A percentile compares a stretch with the other conserved stretches of the same genome.
phyloP scores from a whole-genome alignment of 1,140 invertebrate genomes.

The Ephestia elutella region DNA sequence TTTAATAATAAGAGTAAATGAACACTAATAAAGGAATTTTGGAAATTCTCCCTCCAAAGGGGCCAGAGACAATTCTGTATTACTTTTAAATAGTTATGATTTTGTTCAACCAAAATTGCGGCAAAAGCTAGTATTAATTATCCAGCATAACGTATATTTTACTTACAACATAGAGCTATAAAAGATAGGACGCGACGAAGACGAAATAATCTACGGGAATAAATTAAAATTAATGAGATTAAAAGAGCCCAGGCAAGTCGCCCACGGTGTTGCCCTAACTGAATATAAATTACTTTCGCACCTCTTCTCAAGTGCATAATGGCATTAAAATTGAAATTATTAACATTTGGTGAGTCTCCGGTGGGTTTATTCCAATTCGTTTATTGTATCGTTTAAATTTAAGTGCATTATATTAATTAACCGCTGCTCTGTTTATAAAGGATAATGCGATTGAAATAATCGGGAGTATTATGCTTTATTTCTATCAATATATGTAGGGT shows the following conservation, averaged over 20 bases:
- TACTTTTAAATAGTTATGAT: too few relatives aligned
- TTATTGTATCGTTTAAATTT: slow-evolving; percentile 5
- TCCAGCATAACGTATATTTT: background rate
- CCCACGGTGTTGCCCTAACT: slow-evolving; percentile 47
- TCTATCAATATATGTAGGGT: too few relatives aligned
- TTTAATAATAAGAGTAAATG: too few relatives aligned
- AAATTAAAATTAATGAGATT: slow-evolving; percentile 73
- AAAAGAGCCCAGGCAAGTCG: slow-evolving; percentile 52
- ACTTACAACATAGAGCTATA: slow-evolving; percentile 15
- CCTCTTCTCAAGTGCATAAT: slow-evolving; percentile 65
- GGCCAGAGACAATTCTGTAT: too few relatives aligned
- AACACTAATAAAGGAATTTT: too few relatives aligned
- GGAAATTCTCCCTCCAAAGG: too few relatives aligned
- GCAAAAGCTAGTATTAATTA: too few relatives aligned
- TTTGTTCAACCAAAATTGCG: too few relatives aligned
- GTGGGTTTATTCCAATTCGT: slow-evolving; percentile 11
- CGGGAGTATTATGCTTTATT: too few relatives aligned
- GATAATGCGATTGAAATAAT: too few relatives aligned
- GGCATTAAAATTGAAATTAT: slow-evolving; percentile 66
- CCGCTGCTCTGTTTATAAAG: background rate
- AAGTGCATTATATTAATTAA: background rate
- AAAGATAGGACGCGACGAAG: slow-evolving; percentile 50
- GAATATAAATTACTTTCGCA: slow-evolving; percentile 69
- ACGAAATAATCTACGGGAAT: slow-evolving; percentile 65
- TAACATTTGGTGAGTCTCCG: slow-evolving; percentile 35